Evolutionary conservation across 2,888 invertebrate species (phyloP), one percentile per base, ranked within the genome.

Genomic region (Minunthozetes semirufus): DNA sequence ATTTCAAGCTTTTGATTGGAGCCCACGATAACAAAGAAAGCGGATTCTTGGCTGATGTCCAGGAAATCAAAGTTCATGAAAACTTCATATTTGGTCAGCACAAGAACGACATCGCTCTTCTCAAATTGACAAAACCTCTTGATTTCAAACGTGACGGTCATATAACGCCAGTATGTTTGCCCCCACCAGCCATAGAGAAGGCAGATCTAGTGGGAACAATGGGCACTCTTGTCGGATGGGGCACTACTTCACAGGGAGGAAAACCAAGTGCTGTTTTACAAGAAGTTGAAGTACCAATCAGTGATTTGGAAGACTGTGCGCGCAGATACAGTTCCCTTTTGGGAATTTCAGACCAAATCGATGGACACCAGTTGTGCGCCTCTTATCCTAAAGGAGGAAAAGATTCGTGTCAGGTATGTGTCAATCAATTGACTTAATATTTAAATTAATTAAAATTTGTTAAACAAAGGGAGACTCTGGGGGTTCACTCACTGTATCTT

Each of bases 391-490:
- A 48, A 27, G 72, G 68, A 22, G 72, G 72, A 19, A 72, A 63
- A 38, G 75, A 75, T 27, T 75, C 75, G 50, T 75, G 75, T 63
- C 75, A 74, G 42, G 73, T 70, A 71, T n/a, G 27, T 11, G 8
- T 33, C 38, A 53, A 8, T 22, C 3, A 9, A 19, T 8, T 1
- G 4, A 4, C 1, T 19, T n/a, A 19, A n/a, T 1, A 53, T 5
- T n/a, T 4, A 15, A 19, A 9, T 33, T 9, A 38, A 38, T 33
- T 5, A 29, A 1, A 66, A n/a, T 38, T 19, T 33, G 6, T 66
- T 2, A 66, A 19, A 48, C 1, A 17, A 76, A 82, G 82, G 82
- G 92, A 0, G 92, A 92, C 83, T 91, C 90, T 71, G 92, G 92
- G 0, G 92, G 92, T 3, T 91, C 92, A 0, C 83, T 92, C 15